Evolutionary conservation across 2,888 invertebrate species (phyloP).

Genomic region (Odontocolon sp.): DNA sequence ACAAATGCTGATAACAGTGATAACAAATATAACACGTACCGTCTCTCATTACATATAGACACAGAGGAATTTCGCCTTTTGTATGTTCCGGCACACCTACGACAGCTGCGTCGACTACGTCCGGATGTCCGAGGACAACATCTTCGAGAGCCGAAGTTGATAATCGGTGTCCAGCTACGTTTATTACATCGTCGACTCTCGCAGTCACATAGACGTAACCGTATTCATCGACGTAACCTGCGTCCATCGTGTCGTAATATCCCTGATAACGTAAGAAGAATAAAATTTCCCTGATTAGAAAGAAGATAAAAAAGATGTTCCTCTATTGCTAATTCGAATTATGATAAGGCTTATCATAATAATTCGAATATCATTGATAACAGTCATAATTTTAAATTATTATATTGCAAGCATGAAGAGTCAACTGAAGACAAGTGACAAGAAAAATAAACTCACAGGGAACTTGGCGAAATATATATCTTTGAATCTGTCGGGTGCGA

Average conservation of each 20-base stretch:
- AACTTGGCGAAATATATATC: conserved; percentile 91
- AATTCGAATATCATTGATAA: too few relatives aligned
- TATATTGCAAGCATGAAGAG: too few relatives aligned
- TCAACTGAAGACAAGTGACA: too few relatives aligned
- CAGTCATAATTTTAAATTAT: too few relatives aligned
- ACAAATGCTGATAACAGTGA: conserved; percentile 55
- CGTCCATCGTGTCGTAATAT: conserved; percentile 97
- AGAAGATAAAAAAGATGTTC: neutral
- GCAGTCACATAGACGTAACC: conserved; percentile 95
- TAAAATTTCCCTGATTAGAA: neutral
- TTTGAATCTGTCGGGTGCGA: conserved; percentile 89
- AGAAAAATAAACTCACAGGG: conserved; percentile 85
- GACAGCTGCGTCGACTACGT: conserved; percentile 93
- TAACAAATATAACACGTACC: conserved; percentile 76
- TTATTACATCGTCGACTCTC: conserved; percentile 96
- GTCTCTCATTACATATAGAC: conserved; percentile 90
- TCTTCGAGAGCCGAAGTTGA: conserved; percentile 96
- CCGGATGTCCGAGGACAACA: conserved; percentile 92
- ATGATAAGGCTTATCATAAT: too few relatives aligned
- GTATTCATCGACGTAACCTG: conserved; percentile 91
- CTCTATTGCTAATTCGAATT: too few relatives aligned
- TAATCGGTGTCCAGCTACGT: conserved; percentile 96
- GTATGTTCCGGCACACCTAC: conserved; percentile 94
- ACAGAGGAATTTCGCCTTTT: conserved; percentile 95
- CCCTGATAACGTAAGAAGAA: conserved; percentile 84